These are phyloP conservation scores for Typhlichthys subterraneus DNA, from an alignment of 2,797 vertebrate species.

Conservation along the genomic window DNA sequence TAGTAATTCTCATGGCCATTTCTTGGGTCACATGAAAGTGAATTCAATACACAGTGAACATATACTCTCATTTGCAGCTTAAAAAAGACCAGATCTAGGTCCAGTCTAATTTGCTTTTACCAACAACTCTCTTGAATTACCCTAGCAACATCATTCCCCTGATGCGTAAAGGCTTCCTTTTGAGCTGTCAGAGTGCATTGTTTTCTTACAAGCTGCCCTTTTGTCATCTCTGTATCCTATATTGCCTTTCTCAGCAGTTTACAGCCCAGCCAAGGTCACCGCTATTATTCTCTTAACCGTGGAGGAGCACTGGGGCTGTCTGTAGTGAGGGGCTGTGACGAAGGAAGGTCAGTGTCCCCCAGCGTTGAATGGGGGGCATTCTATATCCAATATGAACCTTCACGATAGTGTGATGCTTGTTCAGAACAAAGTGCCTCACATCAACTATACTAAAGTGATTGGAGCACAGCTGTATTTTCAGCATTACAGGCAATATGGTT, in stretches of 20 bases:
- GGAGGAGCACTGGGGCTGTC: slow-evolving; percentile 20
- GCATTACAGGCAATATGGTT: slow-evolving; percentile 15
- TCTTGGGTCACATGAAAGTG: slow-evolving; percentile 10
- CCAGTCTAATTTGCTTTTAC: slow-evolving; percentile 29
- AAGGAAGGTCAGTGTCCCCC: slow-evolving; percentile 68
- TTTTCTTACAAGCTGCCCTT: slow-evolving; percentile 66
- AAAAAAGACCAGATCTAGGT: neutral
- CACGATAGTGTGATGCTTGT: slow-evolving; percentile 41
- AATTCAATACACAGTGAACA: neutral
- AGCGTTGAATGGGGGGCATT: slow-evolving; percentile 48
- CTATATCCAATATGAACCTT: slow-evolving; percentile 50
- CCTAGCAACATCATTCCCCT: slow-evolving; percentile 11
- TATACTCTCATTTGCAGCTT: slow-evolving; percentile 6
- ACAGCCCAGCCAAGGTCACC: slow-evolving; percentile 70
- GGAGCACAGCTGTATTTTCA: slow-evolving; percentile 13
- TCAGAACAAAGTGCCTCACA: slow-evolving; percentile 38
- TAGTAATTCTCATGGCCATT: neutral
- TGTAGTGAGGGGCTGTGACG: slow-evolving; percentile 40
- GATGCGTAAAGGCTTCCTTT: slow-evolving; percentile 56
- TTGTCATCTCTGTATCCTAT: slow-evolving; percentile 71
- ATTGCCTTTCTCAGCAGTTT: slow-evolving; percentile 79
- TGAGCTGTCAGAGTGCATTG: slow-evolving; percentile 76
- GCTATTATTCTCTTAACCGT: slow-evolving; percentile 56
- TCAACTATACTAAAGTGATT: slow-evolving; percentile 32
- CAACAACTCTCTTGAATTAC: slow-evolving; percentile 31